Evolutionary conservation across 2,888 invertebrate genomes (phyloP).

Genomic region (Quadroppia sp.): DNA sequence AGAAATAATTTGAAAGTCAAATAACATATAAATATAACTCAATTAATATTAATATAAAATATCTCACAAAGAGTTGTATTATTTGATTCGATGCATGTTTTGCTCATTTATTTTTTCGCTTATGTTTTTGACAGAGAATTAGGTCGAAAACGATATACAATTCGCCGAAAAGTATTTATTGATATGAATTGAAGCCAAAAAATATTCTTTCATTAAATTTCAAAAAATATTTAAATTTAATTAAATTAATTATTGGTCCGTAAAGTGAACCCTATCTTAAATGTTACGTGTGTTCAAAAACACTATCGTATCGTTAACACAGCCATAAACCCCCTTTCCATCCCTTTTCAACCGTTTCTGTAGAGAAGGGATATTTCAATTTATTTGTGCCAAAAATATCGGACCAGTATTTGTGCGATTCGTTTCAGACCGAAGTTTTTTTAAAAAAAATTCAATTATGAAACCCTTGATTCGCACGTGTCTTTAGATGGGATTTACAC

Average conservation of each 20-base stretch:
- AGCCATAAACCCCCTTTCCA: background rate
- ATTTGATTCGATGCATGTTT: conserved; percentile 11
- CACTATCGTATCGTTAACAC: background rate
- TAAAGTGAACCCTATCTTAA: background rate
- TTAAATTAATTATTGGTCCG: background rate
- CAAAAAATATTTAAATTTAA: conserved; percentile 20
- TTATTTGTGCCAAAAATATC: conserved; percentile 1
- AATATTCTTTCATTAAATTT: background rate
- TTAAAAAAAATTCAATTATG: conserved; percentile 12
- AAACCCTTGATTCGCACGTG: conserved; percentile 4
- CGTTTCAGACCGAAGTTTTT: conserved; percentile 8
- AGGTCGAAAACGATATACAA: background rate
- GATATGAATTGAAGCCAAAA: background rate
- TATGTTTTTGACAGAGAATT: conserved; percentile 4
- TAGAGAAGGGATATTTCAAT: background rate
- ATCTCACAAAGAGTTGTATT: background rate
- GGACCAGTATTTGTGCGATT: conserved; percentile 23
- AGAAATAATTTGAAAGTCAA: too few relatives aligned
- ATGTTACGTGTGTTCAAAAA: background rate
- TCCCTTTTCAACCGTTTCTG: too few relatives aligned
- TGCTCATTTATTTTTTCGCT: conserved; percentile 12
- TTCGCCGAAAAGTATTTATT: background rate
- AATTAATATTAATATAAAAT: background rate
- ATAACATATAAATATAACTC: background rate
- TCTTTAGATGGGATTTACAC: background rate